Evolutionary conservation across 2,888 invertebrate genomes (phyloP).

Genomic region (Drosophila quinaria): DNA sequence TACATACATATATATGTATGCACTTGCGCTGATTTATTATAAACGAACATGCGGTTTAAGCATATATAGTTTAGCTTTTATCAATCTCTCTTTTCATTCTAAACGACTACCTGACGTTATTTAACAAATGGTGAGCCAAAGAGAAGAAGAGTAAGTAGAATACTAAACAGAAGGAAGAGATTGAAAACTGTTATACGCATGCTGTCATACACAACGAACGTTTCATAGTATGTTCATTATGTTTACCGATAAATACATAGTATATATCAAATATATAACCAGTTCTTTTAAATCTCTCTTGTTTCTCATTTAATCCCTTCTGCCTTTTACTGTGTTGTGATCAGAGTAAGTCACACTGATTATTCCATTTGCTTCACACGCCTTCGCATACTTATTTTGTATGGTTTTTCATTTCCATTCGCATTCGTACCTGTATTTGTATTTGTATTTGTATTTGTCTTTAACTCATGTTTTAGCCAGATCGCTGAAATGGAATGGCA

Average conservation of each 20-base stretch:
- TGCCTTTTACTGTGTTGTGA: conserved; percentile 27
- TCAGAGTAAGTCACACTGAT: conserved; percentile 36
- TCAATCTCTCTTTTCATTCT: conserved; percentile 30
- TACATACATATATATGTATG: background rate
- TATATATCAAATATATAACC: conserved; percentile 19
- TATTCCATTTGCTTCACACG: conserved; percentile 37
- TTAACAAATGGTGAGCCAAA: conserved; percentile 5
- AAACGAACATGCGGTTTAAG: conserved; percentile 49
- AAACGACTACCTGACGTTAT: conserved; percentile 27
- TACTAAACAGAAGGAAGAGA: conserved; percentile 2
- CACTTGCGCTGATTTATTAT: conserved; percentile 16
- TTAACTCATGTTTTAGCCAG: conserved; percentile 12
- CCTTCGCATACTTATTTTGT: conserved; percentile 29
- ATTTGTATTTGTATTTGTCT: conserved; percentile 5
- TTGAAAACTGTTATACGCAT: conserved; percentile 4
- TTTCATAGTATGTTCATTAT: background rate
- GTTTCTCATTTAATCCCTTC: conserved; percentile 11
- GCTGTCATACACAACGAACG: conserved; percentile 1
- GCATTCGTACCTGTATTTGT: background rate
- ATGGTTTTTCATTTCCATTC: conserved; percentile 10
- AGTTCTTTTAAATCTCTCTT: conserved; percentile 20
- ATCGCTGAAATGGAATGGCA: conserved; percentile 9
- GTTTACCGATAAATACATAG: background rate
- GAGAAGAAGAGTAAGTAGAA: conserved; percentile 13
- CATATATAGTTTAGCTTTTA: conserved; percentile 27